These are phyloP conservation scores for Oncopodura yosiiana DNA, from an alignment of 1,140 invertebrate genomes.

Conservation along the genomic window DNA sequence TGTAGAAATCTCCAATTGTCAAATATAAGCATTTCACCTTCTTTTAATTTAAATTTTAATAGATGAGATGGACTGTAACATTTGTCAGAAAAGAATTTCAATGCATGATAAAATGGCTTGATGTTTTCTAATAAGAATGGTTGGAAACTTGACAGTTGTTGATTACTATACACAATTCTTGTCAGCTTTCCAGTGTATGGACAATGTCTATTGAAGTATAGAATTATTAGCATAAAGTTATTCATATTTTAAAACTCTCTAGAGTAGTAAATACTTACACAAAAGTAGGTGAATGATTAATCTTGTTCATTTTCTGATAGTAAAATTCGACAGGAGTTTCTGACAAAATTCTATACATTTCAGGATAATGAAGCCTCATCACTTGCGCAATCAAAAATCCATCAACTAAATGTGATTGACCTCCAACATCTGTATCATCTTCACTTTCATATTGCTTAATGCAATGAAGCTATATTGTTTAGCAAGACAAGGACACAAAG, in stretches of 20 bases:
- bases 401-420: conserved; percentile 53
- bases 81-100: conserved; percentile 41
- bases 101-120: conserved; percentile 52
- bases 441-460: conserved; percentile 49
- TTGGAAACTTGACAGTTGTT: conserved; percentile 44
- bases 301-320: conserved; percentile 47
- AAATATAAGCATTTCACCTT: conserved; percentile 53
- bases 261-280: conserved; percentile 1
- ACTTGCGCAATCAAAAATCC: conserved; percentile 48
- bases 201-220: no score
- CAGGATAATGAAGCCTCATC: conserved; percentile 45
- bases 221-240: no score
- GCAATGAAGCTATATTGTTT: no score
- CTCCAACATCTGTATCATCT: no score
- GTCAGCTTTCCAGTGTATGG: no score
- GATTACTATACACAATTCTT: conserved; percentile 12
- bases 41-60: conserved; percentile 49
- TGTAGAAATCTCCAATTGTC: conserved; percentile 57
- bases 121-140: conserved; percentile 48
- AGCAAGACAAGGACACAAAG: no score
- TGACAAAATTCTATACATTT: neutral
- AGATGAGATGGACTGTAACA: conserved; percentile 46
- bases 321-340: conserved; percentile 51
- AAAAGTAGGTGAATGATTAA: conserved; percentile 9
- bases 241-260: conserved; percentile 10